Conservation (phyloP, 1,140 invertebrate genomes). For the Paralvinella palmiformis region DNA sequence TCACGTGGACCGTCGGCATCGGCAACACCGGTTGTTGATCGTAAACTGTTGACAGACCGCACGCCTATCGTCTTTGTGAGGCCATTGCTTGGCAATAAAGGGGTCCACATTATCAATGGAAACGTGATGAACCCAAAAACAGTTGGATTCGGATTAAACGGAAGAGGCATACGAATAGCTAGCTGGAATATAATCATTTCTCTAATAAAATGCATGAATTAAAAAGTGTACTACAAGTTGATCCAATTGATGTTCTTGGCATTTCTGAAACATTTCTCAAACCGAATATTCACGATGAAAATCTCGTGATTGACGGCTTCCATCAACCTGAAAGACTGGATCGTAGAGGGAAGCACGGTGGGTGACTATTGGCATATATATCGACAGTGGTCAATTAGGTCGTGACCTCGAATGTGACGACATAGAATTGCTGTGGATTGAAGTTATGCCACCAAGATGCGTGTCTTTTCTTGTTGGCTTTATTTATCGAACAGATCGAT, state of each 20-base stretch:
- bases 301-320: background rate
- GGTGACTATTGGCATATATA: too few relatives aligned
- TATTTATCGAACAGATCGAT: background rate
- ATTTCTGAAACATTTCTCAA: background rate
- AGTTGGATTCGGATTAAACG: background rate
- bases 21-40: too few relatives aligned
- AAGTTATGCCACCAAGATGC: background rate
- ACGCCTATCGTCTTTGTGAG: too few relatives aligned
- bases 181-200: background rate
- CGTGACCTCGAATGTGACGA: background rate
- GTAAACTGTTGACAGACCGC: too few relatives aligned
- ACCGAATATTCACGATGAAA: background rate
- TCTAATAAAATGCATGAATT: slow-evolving; percentile 1
- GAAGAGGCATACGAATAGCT: slow-evolving; percentile 1
- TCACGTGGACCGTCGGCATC: too few relatives aligned
- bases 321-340: background rate
- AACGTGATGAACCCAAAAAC: background rate
- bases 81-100: too few relatives aligned
- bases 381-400: background rate
- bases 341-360: too few relatives aligned
- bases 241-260: background rate
- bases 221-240: background rate
- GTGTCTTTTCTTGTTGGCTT: background rate
- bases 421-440: background rate
- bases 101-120: too few relatives aligned